phyloP scores from a whole-genome alignment of 2,113 vertebrate genomes.

The Gavia stellata region DNA sequence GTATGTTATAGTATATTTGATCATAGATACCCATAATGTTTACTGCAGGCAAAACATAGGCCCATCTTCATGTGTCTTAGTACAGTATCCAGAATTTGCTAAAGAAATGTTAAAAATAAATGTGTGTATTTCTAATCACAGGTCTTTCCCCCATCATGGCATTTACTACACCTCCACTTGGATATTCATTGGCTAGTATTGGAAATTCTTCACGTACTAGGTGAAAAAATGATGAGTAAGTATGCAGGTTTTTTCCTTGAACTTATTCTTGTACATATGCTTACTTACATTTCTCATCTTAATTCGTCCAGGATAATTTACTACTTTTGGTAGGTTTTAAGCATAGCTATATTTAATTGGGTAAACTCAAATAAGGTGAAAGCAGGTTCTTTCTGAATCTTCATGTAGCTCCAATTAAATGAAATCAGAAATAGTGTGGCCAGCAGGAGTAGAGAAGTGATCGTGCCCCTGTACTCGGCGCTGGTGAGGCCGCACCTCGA shows the following conservation, averaged over 20 bases:
- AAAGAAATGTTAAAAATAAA: neutral
- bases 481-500: too few relatives aligned
- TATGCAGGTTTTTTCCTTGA: neutral
- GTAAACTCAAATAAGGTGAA: neutral
- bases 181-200: slow-evolving; percentile 91
- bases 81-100: neutral
- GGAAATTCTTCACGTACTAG: slow-evolving; percentile 87
- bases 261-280: neutral
- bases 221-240: slow-evolving; percentile 86
- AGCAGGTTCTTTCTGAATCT: neutral
- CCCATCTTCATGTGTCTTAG: neutral
- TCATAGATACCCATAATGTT: neutral
- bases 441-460: too few relatives aligned
- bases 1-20: neutral
- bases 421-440: too few relatives aligned
- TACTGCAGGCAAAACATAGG: neutral
- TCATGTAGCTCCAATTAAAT: neutral
- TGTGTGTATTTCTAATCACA: slow-evolving; percentile 54
- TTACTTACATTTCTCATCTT: neutral
- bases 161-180: slow-evolving; percentile 91
- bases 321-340: neutral
- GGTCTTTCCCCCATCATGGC: slow-evolving; percentile 93
- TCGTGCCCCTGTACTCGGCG: too few relatives aligned
- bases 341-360: neutral
- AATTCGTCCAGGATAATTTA: neutral